Evolutionary conservation across 2,888 invertebrate species (phyloP).

Genomic region (Epirrita christyi): DNA sequence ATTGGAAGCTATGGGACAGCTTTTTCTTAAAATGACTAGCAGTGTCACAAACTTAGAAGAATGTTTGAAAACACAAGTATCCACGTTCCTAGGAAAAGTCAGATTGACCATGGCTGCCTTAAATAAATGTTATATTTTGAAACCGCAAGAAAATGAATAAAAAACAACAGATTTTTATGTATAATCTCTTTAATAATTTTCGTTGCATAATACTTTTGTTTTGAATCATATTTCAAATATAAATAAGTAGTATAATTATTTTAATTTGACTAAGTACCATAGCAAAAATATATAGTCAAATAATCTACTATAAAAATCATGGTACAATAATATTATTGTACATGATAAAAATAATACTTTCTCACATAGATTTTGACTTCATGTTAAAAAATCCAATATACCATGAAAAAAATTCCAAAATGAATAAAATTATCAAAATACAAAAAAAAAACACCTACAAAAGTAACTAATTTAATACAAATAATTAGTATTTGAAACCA

Average conservation of each 20-base stretch:
- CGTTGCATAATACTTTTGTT: constrained; percentile 63
- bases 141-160: constrained; percentile 1
- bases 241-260: background rate
- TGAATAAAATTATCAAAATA: background rate
- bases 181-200: constrained; percentile 47
- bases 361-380: background rate
- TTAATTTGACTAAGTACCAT: background rate
- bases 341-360: background rate
- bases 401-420: background rate
- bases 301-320: too few species aligned
- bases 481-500: constrained; percentile 41
- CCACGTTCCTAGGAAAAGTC: constrained; percentile 49
- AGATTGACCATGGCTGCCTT: constrained; percentile 49
- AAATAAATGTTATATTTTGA: constrained; percentile 55
- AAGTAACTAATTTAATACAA: background rate
- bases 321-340: background rate
- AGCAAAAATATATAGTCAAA: background rate
- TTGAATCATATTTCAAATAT: constrained; percentile 56
- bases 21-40: constrained; percentile 42
- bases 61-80: constrained; percentile 45
- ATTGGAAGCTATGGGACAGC: constrained; percentile 46
- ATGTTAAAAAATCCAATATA: background rate
- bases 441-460: background rate
- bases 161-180: background rate
- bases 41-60: constrained; percentile 47